These are phyloP conservation scores for Sakesphorus luctuosus DNA, from an alignment of 2,113 vertebrate genomes.

Conservation along the genomic window DNA sequence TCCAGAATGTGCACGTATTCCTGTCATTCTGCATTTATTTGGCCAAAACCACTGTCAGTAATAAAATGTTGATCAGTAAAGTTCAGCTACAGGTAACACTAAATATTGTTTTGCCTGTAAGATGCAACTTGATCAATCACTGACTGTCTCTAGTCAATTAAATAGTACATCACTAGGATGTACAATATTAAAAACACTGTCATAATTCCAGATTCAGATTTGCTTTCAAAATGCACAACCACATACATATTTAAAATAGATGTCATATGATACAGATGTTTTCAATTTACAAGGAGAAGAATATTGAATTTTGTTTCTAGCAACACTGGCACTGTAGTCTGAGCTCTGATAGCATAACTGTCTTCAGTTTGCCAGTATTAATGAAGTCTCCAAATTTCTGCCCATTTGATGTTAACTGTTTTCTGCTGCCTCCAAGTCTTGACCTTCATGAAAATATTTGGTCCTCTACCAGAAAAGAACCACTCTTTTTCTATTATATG, in stretches of 20 bases:
- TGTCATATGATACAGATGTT: fast-evolving
- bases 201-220: not conserved
- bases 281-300: not conserved
- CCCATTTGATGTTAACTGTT: not conserved
- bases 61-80: not conserved
- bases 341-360: not conserved
- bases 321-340: not conserved
- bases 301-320: not conserved
- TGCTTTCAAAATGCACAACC: not conserved
- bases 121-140: not conserved
- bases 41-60: not conserved
- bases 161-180: not conserved
- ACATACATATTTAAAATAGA: not conserved
- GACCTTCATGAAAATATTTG: not conserved
- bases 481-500: not conserved
- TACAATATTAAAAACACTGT: not conserved
- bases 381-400: not conserved
- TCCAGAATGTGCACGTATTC: not conserved
- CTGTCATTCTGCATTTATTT: not conserved
- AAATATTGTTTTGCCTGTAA: not conserved
- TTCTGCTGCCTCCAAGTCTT: not conserved
- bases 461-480: not conserved
- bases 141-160: not conserved
- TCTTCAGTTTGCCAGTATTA: not conserved
- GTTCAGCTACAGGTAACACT: not conserved